phyloP scores from a whole-genome alignment of 2,113 vertebrate genomes.

The Illadopsis cleaveri region DNA sequence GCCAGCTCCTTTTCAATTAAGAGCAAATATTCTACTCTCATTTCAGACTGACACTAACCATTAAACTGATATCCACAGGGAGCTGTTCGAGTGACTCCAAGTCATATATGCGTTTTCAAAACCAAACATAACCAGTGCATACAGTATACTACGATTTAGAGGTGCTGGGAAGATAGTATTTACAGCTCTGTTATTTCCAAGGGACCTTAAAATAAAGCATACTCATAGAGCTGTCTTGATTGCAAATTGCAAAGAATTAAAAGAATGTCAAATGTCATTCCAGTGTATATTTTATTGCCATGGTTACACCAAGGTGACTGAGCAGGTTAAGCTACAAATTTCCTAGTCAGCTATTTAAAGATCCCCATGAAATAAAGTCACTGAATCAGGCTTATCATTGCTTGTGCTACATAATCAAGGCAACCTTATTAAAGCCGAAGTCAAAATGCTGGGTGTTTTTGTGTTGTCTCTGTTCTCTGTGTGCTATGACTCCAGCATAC shows the following conservation, averaged over 20 bases:
- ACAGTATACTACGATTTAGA: not conserved
- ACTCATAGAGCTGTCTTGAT: conserved; percentile 10
- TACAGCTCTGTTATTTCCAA: conserved; percentile 29
- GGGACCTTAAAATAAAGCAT: conserved; percentile 36
- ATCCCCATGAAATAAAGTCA: conserved; percentile 54
- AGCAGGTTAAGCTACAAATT: conserved; percentile 62
- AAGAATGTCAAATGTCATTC: conserved; percentile 66
- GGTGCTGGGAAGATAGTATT: not conserved
- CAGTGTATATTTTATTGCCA: conserved; percentile 58
- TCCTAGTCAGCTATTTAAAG: conserved; percentile 65
- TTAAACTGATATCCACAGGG: not conserved
- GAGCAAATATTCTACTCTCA: not conserved
- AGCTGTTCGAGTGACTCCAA: not conserved
- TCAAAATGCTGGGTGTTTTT: conserved; percentile 7
- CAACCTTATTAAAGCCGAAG: conserved; percentile 32
- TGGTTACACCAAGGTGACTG: conserved; percentile 63
- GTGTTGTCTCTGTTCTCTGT: not conserved
- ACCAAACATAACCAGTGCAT: not conserved
- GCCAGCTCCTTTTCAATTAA: not conserved
- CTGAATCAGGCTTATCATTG: conserved; percentile 66
- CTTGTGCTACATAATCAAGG: conserved; percentile 52
- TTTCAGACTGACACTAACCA: not conserved
- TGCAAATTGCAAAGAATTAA: conserved; percentile 67
- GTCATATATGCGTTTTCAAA: not conserved
- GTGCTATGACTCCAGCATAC: not conserved